Conservation (phyloP, 1,140 invertebrate species). For the Episyrphus balteatus region DNA sequence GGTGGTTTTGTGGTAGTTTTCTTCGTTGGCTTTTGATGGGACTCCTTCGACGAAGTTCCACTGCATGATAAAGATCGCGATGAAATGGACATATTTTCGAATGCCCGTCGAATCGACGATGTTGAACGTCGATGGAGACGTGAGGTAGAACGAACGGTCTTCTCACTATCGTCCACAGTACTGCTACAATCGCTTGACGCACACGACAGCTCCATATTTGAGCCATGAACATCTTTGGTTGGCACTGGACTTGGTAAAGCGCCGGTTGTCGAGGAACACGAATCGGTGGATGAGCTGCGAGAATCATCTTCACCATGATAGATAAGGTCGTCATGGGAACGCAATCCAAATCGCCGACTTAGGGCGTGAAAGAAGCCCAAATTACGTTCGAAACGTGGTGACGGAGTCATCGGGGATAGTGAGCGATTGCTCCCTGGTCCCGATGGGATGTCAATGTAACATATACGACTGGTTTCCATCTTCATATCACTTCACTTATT, state of each 20-base stretch:
- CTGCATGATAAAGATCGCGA: slow-evolving; percentile 50
- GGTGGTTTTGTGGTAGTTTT: slow-evolving; percentile 43
- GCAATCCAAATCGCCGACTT: slow-evolving; percentile 44
- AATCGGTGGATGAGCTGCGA: slow-evolving; percentile 44
- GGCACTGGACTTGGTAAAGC: slow-evolving; percentile 32
- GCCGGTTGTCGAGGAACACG: slow-evolving; percentile 42
- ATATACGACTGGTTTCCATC: slow-evolving; percentile 1
- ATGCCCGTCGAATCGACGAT: slow-evolving; percentile 53
- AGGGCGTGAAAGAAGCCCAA: slow-evolving; percentile 48
- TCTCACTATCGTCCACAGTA: slow-evolving; percentile 33
- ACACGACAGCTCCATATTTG: slow-evolving; percentile 40
- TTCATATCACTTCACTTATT: neutral
- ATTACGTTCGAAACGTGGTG: slow-evolving; percentile 42
- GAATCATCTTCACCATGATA: slow-evolving; percentile 42
- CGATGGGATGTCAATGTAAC: slow-evolving; percentile 3
- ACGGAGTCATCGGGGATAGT: slow-evolving; percentile 33
- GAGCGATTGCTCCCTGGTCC: slow-evolving; percentile 2
- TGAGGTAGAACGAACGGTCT: slow-evolving; percentile 14
- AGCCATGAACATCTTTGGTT: slow-evolving; percentile 10
- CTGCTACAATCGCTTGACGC: slow-evolving; percentile 49
- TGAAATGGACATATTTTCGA: slow-evolving; percentile 52
- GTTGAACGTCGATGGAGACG: slow-evolving; percentile 51
- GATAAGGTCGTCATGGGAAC: slow-evolving; percentile 39
- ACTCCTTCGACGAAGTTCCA: slow-evolving; percentile 25
- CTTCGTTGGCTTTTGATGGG: slow-evolving; percentile 12